phyloP scores from a whole-genome alignment of 2,113 vertebrate species.

The Sebastes schlegelii region DNA sequence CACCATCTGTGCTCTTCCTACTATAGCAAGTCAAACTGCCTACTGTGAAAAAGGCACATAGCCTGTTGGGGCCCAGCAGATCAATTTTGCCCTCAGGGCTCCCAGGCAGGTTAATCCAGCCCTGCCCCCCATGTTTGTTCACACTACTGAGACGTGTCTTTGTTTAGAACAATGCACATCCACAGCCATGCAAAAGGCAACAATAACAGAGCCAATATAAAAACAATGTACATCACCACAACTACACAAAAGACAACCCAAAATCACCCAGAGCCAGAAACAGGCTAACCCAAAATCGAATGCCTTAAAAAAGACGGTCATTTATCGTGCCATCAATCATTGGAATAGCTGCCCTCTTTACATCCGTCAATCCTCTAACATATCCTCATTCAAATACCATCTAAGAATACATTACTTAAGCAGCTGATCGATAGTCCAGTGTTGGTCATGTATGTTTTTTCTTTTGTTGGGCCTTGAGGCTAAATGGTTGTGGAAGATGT shows the following conservation, averaged over 20 bases:
- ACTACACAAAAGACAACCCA: neutral
- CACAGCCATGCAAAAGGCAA: neutral
- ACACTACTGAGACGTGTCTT: constrained; percentile 19
- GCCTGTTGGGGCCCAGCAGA: constrained; percentile 10
- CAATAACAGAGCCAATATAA: neutral
- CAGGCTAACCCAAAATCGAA: too few relatives aligned
- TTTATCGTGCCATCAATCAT: too few relatives aligned
- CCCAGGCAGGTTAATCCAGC: constrained; percentile 35
- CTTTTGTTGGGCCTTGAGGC: too few relatives aligned
- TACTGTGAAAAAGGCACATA: constrained; percentile 12
- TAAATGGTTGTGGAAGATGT: too few relatives aligned
- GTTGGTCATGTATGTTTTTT: too few relatives aligned
- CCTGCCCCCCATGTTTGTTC: constrained; percentile 36
- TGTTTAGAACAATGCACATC: constrained; percentile 25
- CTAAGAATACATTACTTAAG: too few relatives aligned
- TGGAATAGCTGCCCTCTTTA: too few relatives aligned
- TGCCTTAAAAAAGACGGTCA: too few relatives aligned
- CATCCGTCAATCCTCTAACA: too few relatives aligned
- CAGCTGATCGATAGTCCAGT: too few relatives aligned
- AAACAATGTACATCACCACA: neutral
- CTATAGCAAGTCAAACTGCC: neutral
- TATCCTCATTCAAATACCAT: too few relatives aligned
- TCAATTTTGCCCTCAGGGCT: constrained; percentile 40
- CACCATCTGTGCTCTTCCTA: neutral
- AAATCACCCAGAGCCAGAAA: neutral